These are phyloP conservation scores for Mycetomoellerius zeteki DNA, from an alignment of 1,140 invertebrate genomes.

Conservation along the genomic window DNA sequence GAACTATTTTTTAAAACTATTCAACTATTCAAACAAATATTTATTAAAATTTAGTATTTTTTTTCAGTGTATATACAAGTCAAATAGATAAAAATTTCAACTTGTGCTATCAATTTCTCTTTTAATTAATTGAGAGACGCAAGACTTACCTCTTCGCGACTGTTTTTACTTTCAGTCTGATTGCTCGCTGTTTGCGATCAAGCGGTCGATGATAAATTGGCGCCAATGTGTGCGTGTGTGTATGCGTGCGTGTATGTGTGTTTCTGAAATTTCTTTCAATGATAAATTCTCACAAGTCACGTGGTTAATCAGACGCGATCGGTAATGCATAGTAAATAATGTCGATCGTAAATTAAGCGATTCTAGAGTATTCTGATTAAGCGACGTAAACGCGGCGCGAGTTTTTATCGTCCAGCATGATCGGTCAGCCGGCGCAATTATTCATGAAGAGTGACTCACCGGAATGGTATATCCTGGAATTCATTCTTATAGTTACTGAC, in stretches of 20 bases:
- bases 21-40: no score
- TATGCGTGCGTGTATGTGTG: no score
- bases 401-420: conserved; percentile 58
- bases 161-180: neutral
- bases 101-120: neutral
- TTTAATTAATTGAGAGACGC: conserved; percentile 13
- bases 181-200: neutral
- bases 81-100: neutral
- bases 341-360: conserved; percentile 51
- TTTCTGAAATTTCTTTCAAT: conserved; percentile 12
- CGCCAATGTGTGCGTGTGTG: no score
- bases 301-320: conserved; percentile 13
- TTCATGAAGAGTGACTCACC: conserved; percentile 69
- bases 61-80: neutral
- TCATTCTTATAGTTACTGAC: conserved; percentile 55
- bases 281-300: conserved; percentile 20
- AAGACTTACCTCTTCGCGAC: no score
- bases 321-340: conserved; percentile 7
- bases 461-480: conserved; percentile 72
- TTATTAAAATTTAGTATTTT: no score
- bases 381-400: neutral
- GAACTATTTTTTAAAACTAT: no score
- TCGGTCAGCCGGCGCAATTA: conserved; percentile 63
- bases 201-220: conserved; percentile 4
- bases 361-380: conserved; percentile 49